Percentiles rank a stretch among this genome's conserved stretches.
These are phyloP conservation scores for Megalops atlanticus DNA, from an alignment of 2,113 vertebrate genomes.

Conservation along the genomic window DNA sequence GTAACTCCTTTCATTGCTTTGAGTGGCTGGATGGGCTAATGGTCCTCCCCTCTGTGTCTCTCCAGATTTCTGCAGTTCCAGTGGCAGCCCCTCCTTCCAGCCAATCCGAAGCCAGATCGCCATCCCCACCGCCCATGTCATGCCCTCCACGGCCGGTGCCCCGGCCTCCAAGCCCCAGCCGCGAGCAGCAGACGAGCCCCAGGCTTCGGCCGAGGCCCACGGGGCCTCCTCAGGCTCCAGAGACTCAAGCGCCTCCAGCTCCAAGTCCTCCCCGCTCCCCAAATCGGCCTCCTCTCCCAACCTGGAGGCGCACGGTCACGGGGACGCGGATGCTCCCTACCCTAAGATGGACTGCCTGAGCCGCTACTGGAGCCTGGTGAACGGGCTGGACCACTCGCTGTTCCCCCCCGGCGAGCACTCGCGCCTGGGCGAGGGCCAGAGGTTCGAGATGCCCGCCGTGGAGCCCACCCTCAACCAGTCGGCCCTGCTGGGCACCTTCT, in stretches of 20 bases:
- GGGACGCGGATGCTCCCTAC: conserved; percentile 39
- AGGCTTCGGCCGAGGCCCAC: conserved; percentile 46
- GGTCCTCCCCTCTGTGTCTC: background rate
- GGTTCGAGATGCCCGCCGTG: conserved; percentile 82
- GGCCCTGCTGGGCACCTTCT: conserved; percentile 72
- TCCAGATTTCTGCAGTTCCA: conserved; percentile 83
- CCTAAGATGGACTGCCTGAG: conserved; percentile 70
- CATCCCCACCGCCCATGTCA: conserved; percentile 97
- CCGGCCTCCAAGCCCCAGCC: conserved; percentile 75
- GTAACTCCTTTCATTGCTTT: background rate
- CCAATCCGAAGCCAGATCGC: conserved; percentile 89
- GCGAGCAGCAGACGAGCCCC: conserved; percentile 59
- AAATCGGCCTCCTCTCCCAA: conserved; percentile 75
- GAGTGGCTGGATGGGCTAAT: background rate
- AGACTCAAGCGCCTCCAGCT: conserved; percentile 64
- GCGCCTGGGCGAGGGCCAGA: conserved; percentile 75
- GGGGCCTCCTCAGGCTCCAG: conserved; percentile 52
- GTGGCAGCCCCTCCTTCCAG: conserved; percentile 85
- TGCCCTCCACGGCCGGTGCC: conserved; percentile 87
- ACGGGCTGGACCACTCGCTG: conserved; percentile 76
- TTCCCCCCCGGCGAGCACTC: conserved; percentile 74
- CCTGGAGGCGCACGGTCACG: conserved; percentile 58
- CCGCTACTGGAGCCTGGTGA: conserved; percentile 75
- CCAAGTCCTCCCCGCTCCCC: conserved; percentile 68
- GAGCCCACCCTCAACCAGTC: conserved; percentile 91